These are phyloP conservation scores for Oikopleura albicans DNA, from an alignment of 23 tunicate species.

Conservation along the genomic window DNA sequence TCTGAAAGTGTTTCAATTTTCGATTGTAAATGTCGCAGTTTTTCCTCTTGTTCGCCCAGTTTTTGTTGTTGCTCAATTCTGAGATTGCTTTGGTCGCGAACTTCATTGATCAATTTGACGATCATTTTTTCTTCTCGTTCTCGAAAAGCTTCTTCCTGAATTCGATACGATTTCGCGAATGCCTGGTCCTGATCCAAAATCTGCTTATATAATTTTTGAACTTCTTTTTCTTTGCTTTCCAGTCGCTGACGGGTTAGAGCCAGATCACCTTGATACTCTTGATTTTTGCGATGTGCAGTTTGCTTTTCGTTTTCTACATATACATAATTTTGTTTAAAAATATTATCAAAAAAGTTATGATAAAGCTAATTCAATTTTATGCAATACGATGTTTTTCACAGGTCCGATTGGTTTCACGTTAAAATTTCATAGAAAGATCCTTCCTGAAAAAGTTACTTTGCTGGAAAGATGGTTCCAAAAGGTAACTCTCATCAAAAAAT, in stretches of 20 bases:
- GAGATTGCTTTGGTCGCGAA: background rate
- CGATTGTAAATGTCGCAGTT: background rate
- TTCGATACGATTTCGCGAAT: background rate
- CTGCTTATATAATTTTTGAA: background rate
- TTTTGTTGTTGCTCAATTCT: background rate
- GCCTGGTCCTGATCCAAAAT: background rate
- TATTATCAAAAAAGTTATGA: no score
- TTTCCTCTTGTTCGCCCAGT: background rate
- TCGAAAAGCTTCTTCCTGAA: background rate
- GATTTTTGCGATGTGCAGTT: background rate
- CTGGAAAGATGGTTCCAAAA: no score
- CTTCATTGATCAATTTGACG: background rate
- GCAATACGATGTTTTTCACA: no score
- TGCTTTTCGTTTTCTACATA: background rate
- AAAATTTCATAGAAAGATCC: no score
- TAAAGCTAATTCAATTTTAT: no score
- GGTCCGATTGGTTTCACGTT: no score
- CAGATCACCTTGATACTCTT: background rate
- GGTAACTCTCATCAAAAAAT: no score
- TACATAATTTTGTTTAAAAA: no score
- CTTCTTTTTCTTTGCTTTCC: background rate
- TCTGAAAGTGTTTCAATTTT: background rate
- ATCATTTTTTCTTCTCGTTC: conserved; percentile 8
- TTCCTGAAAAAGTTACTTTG: no score
- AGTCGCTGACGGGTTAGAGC: background rate